A percentile compares a stretch with the other conserved stretches of the same genome.
These are phyloP conservation scores for Willowsia nigromaculata DNA, from an alignment of 2,888 invertebrate species.

Conservation along the genomic window DNA sequence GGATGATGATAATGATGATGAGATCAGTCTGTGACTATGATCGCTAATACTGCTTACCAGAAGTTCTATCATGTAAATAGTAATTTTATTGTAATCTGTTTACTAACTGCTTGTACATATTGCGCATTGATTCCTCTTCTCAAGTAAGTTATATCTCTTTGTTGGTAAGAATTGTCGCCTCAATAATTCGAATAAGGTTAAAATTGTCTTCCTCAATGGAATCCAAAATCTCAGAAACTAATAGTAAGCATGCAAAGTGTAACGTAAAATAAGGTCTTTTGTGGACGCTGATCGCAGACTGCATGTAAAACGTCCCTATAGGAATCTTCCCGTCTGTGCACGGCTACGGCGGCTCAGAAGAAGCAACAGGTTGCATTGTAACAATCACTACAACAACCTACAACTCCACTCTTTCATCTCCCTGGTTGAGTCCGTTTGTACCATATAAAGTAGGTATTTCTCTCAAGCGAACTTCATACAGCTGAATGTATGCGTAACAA, in stretches of 20 bases:
- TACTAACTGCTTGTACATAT: too few relatives aligned
- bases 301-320: neutral
- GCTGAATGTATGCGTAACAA: constrained; percentile 38
- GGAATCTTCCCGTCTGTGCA: neutral
- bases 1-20: neutral
- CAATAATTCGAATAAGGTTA: too few relatives aligned
- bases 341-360: neutral
- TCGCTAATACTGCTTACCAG: neutral
- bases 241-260: neutral
- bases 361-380: constrained; percentile 68
- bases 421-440: neutral
- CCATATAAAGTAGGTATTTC: neutral
- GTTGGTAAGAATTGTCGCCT: too few relatives aligned
- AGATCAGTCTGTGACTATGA: neutral
- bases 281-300: constrained; percentile 34
- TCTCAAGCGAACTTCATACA: neutral
- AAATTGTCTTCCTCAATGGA: too few relatives aligned
- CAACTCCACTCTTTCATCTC: constrained; percentile 22
- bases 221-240: neutral
- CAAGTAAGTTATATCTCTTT: too few relatives aligned
- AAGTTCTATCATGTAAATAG: too few relatives aligned
- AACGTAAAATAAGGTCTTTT: too few relatives aligned
- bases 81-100: too few relatives aligned
- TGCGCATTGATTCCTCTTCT: too few relatives aligned
- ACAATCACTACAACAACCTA: neutral